Conservation (phyloP, 2,113 vertebrate species). For the Aramus guarauna region DNA sequence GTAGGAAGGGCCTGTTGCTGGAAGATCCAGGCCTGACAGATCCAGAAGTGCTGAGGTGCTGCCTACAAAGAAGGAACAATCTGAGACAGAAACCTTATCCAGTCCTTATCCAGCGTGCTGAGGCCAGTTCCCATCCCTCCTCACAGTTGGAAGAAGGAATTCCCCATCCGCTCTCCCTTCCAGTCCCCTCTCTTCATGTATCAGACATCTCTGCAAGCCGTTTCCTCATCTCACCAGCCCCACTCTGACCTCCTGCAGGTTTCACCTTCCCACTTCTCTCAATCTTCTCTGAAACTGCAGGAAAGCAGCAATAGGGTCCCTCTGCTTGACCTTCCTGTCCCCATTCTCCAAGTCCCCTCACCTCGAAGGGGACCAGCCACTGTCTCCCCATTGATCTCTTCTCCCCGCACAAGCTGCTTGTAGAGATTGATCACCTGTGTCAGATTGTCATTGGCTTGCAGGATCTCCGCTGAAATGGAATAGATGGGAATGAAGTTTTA, state of each 20-base stretch:
- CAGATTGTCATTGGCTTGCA: slow-evolving; percentile 95
- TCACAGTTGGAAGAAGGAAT: neutral
- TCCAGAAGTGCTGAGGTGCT: slow-evolving; percentile 88
- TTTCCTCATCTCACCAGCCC: neutral
- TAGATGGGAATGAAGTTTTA: neutral
- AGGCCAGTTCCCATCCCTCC: neutral
- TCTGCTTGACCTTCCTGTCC: neutral
- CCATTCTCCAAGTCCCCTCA: slow-evolving; percentile 39
- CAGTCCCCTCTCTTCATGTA: neutral
- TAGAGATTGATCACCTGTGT: slow-evolving; percentile 96
- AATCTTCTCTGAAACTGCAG: neutral
- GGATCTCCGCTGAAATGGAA: slow-evolving; percentile 84
- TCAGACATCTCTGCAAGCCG: neutral
- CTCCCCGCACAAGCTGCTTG: slow-evolving; percentile 88
- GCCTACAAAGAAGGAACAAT: slow-evolving; percentile 52
- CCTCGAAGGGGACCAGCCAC: slow-evolving; percentile 72
- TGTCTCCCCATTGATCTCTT: slow-evolving; percentile 86
- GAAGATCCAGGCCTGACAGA: slow-evolving; percentile 87
- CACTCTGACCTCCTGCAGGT: neutral
- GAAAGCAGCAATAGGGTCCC: neutral
- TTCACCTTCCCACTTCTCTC: neutral
- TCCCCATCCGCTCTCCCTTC: neutral
- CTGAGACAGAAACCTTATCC: neutral
- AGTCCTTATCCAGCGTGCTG: neutral
- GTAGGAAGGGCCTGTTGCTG: slow-evolving; percentile 68